Percentiles rank a stretch among this genome's conserved stretches.
Conservation (phyloP, 2,797 vertebrate genomes). For the Cossypha heuglini region DNA sequence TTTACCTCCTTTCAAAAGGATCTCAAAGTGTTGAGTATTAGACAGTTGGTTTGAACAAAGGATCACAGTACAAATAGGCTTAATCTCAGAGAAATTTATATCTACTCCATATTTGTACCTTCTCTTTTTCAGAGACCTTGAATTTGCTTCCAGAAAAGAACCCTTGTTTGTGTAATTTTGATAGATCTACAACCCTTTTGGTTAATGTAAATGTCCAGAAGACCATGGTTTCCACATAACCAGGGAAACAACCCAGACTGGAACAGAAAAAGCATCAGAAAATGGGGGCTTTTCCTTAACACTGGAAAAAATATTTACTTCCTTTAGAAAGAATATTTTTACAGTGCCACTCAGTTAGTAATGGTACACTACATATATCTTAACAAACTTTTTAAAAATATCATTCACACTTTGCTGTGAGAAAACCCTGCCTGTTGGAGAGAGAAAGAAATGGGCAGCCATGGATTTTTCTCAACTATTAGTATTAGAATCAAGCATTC, state of each 20-base stretch:
- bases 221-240: neutral
- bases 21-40: neutral
- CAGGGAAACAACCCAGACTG: neutral
- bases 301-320: neutral
- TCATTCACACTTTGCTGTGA: neutral
- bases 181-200: neutral
- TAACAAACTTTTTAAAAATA: neutral
- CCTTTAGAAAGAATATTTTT: neutral
- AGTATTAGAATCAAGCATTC: neutral
- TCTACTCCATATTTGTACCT: neutral
- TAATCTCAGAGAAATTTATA: neutral
- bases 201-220: neutral
- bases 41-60: neutral
- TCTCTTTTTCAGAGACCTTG: neutral
- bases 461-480: neutral
- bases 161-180: neutral
- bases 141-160: neutral
- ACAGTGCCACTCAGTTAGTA: neutral
- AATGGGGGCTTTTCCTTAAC: neutral
- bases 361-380: rapidly evolving
- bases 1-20: neutral
- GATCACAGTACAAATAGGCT: neutral
- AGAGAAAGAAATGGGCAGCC: neutral
- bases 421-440: neutral
- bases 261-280: neutral